These are phyloP conservation scores for Ascidia mentula DNA, from an alignment of 23 tunicate species.

Conservation along the genomic window DNA sequence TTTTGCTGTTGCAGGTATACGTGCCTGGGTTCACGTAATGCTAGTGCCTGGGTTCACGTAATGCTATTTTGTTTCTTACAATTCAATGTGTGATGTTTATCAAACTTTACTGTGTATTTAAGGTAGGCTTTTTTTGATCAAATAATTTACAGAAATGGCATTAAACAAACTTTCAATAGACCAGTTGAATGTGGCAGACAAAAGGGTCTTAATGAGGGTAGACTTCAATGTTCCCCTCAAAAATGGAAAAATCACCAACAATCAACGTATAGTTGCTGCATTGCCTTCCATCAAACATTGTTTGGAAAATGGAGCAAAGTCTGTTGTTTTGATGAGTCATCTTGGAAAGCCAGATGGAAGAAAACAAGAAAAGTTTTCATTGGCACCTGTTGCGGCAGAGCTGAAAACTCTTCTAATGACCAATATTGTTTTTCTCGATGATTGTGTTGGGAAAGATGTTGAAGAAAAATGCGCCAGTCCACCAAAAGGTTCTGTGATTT, in stretches of 20 bases:
- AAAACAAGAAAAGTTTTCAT: constrained; percentile 83
- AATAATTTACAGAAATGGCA: too few species aligned
- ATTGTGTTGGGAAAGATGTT: constrained; percentile 86
- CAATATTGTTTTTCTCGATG: constrained; percentile 70
- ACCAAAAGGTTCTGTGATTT: constrained; percentile 71
- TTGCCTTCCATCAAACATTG: constrained; percentile 89
- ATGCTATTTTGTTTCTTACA: too few species aligned
- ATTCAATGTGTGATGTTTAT: too few species aligned
- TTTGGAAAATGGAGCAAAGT: constrained; percentile 88
- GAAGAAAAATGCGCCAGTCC: constrained; percentile 76
- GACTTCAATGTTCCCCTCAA: constrained; percentile 97
- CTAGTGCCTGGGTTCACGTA: too few species aligned
- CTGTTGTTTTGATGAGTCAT: constrained; percentile 98
- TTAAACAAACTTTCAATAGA: constrained; percentile 80
- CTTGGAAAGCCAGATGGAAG: constrained; percentile 96
- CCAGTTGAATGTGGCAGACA: constrained; percentile 63
- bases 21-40: too few species aligned
- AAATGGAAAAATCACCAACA: constrained; percentile 79
- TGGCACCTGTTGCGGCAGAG: constrained; percentile 83
- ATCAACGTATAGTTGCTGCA: constrained; percentile 96
- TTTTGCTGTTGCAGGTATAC: too few species aligned
- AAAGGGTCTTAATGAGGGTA: constrained; percentile 93
- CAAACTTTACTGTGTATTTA: too few species aligned
- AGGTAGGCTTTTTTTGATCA: too few species aligned
- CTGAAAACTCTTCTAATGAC: constrained; percentile 59